Conservation (phyloP, 2,797 vertebrate species). For the Intellagama lesueurii region DNA sequence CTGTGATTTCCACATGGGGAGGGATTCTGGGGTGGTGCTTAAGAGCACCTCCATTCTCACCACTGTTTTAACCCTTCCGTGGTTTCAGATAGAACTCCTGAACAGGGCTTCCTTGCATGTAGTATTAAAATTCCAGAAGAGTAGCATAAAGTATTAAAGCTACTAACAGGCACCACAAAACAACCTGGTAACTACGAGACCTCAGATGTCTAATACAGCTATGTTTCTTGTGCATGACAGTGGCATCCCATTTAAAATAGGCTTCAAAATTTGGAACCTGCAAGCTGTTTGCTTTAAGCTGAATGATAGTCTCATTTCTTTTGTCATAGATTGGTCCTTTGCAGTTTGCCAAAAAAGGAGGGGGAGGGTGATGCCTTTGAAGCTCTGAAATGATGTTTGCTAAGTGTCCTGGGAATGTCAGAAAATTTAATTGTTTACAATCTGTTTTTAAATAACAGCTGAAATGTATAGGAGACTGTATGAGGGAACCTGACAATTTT, state of each 20-base stretch:
- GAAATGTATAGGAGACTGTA: constrained; percentile 45
- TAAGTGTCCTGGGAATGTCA: constrained; percentile 49
- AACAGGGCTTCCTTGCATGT: background rate
- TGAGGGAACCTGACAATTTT: constrained; percentile 30
- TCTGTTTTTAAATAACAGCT: constrained; percentile 55
- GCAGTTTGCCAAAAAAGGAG: constrained; percentile 37
- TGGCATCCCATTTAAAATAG: background rate
- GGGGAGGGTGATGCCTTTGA: constrained; percentile 31
- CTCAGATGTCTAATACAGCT: background rate
- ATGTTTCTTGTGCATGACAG: background rate
- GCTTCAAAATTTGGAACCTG: background rate
- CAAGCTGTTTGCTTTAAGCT: constrained; percentile 38
- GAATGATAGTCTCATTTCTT: constrained; percentile 50
- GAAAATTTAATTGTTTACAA: constrained; percentile 58
- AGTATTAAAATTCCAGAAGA: background rate
- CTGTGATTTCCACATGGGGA: no score
- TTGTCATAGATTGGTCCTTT: constrained; percentile 62
- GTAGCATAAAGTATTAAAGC: background rate
- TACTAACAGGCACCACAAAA: background rate
- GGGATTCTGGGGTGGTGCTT: no score
- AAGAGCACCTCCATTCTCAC: no score
- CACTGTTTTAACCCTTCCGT: no score
- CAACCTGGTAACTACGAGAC: background rate
- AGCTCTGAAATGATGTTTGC: constrained; percentile 48
- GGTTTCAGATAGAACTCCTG: no score